Evolutionary conservation across 2,797 vertebrate species (phyloP).

Genomic region (Acanthopagrus latus): DNA sequence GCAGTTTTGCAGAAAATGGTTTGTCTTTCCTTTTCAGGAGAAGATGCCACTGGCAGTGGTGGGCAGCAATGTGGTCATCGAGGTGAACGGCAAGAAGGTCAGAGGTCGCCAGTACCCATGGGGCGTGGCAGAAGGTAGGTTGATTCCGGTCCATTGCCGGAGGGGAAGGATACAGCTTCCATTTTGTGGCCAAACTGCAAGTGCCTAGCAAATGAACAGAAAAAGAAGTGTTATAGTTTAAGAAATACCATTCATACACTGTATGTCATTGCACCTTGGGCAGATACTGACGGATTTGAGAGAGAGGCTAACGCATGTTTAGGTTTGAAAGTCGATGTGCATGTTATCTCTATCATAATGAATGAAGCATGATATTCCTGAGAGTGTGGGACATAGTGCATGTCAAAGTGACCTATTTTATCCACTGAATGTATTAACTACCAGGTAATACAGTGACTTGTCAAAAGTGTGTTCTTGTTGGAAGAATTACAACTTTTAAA

Average conservation of each 20-base stretch:
- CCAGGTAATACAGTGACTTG: constrained; percentile 16
- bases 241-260: neutral
- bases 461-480: constrained; percentile 29
- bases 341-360: constrained; percentile 17
- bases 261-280: neutral
- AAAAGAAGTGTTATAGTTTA: neutral
- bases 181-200: neutral
- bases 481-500: too few species aligned
- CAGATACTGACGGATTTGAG: constrained; percentile 3
- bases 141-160: constrained; percentile 2
- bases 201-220: neutral
- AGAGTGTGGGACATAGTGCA: constrained; percentile 40
- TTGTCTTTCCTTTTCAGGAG: constrained; percentile 72
- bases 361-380: constrained; percentile 33
- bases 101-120: constrained; percentile 89
- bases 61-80: constrained; percentile 87
- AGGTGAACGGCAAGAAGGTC: constrained; percentile 89
- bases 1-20: neutral
- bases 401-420: constrained; percentile 33
- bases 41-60: constrained; percentile 88
- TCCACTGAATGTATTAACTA: constrained; percentile 38
- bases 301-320: constrained; percentile 7
- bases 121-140: constrained; percentile 89
- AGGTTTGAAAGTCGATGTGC: constrained; percentile 21
- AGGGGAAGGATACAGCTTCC: neutral